Evolutionary conservation across 2,888 invertebrate genomes (phyloP).

Genomic region (Pseudeuparius sepicola): DNA sequence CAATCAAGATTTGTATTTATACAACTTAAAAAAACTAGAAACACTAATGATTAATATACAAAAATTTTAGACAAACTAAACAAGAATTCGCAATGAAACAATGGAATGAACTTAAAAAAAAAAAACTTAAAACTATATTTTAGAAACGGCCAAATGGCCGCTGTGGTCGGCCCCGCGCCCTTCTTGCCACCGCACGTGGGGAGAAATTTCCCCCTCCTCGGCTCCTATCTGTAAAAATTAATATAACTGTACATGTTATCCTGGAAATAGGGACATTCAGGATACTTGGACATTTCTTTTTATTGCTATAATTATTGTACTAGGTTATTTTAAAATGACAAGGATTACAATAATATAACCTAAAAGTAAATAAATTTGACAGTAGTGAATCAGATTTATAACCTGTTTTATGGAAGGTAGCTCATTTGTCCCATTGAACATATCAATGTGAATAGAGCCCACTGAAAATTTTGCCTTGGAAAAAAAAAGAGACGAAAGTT

Average conservation of each 20-base stretch:
- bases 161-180: conserved; percentile 31
- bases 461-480: too few relatives aligned
- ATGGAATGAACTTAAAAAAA: conserved; percentile 20
- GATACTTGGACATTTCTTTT: too few relatives aligned
- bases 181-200: conserved; percentile 28
- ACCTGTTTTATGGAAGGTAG: too few relatives aligned
- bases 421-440: too few relatives aligned
- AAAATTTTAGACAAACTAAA: conserved; percentile 2
- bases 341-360: too few relatives aligned
- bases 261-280: background rate
- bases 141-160: conserved; percentile 29
- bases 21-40: conserved; percentile 1
- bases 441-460: too few relatives aligned
- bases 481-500: too few relatives aligned
- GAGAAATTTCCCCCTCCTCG: conserved; percentile 20
- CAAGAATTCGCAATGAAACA: conserved; percentile 2
- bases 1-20: too few relatives aligned
- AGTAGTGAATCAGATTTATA: too few relatives aligned
- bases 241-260: background rate
- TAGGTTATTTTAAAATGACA: too few relatives aligned
- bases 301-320: too few relatives aligned
- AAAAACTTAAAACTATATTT: conserved; percentile 8
- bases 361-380: too few relatives aligned
- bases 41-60: background rate
- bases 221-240: conserved; percentile 23